A percentile compares a stretch with the other conserved stretches of the same genome.
These are phyloP conservation scores for Pristionchus maxplancki DNA, from an alignment of 2,888 invertebrate genomes.

Conservation along the genomic window DNA sequence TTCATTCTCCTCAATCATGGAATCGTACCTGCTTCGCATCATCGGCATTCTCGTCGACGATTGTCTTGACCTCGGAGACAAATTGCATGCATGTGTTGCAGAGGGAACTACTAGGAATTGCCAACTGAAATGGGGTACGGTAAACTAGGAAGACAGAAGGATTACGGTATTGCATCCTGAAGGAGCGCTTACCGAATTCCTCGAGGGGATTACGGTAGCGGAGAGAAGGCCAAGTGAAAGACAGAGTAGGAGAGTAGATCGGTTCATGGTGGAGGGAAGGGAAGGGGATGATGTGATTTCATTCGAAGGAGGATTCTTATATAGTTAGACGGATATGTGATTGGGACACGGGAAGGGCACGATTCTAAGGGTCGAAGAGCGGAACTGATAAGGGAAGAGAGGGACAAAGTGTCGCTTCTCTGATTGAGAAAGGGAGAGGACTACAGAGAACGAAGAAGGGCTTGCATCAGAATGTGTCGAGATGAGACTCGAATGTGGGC, in stretches of 20 bases:
- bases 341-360: constrained; percentile 5
- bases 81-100: constrained; percentile 18
- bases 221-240: constrained; percentile 16
- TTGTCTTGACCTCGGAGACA: constrained; percentile 33
- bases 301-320: not conserved
- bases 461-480: constrained; percentile 2
- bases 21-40: not conserved
- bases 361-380: not conserved
- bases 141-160: not conserved
- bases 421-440: not conserved
- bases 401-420: constrained; percentile 2
- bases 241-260: not conserved
- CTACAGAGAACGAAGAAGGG: not conserved
- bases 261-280: not conserved
- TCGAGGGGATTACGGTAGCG: constrained; percentile 19
- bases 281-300: not conserved
- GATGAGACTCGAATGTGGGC: not conserved
- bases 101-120: not conserved
- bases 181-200: not conserved
- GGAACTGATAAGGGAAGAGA: not conserved
- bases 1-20: no score
- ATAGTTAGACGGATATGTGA: not conserved
- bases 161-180: not conserved
- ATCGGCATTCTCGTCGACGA: not conserved
- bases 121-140: not conserved